Percentiles rank a stretch among this genome's conserved stretches.
phyloP scores from a whole-genome alignment of 2,888 invertebrate species.

The Conops quadrifasciatus region DNA sequence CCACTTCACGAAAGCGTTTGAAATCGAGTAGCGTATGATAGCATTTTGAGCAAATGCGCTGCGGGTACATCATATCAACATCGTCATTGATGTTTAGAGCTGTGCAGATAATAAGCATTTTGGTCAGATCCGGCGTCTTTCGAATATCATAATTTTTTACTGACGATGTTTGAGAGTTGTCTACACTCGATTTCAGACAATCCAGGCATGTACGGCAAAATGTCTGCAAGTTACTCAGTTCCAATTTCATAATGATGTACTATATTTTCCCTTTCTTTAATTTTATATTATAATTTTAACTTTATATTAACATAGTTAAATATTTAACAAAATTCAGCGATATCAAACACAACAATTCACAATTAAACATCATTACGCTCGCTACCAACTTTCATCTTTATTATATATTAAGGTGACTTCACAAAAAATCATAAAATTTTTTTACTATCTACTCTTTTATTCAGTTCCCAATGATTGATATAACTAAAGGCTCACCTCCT shows the following conservation, averaged over 20 bases:
- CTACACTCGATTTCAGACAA: not conserved
- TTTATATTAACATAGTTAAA: no score
- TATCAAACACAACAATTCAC: no score
- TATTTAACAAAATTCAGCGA: no score
- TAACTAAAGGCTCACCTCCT: no score
- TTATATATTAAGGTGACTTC: no score
- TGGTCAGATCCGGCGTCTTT: slow-evolving; percentile 16
- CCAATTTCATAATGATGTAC: slow-evolving; percentile 7
- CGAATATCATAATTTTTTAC: slow-evolving; percentile 11
- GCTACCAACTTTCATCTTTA: no score
- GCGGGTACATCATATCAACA: slow-evolving; percentile 8
- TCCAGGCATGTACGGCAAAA: slow-evolving; percentile 27
- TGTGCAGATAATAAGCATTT: slow-evolving; percentile 16
- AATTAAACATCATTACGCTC: no score
- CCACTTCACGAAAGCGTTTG: slow-evolving; percentile 17
- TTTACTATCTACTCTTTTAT: no score
- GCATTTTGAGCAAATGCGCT: slow-evolving; percentile 13
- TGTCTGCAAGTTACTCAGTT: slow-evolving; percentile 13
- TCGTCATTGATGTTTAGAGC: slow-evolving; percentile 7
- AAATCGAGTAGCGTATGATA: slow-evolving; percentile 4
- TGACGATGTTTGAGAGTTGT: not conserved
- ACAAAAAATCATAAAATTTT: no score
- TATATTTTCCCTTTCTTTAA: not conserved
- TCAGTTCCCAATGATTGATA: no score
- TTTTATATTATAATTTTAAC: no score